Evolutionary conservation across 2,797 vertebrate species (phyloP).

Genomic region (Falco rusticolus): DNA sequence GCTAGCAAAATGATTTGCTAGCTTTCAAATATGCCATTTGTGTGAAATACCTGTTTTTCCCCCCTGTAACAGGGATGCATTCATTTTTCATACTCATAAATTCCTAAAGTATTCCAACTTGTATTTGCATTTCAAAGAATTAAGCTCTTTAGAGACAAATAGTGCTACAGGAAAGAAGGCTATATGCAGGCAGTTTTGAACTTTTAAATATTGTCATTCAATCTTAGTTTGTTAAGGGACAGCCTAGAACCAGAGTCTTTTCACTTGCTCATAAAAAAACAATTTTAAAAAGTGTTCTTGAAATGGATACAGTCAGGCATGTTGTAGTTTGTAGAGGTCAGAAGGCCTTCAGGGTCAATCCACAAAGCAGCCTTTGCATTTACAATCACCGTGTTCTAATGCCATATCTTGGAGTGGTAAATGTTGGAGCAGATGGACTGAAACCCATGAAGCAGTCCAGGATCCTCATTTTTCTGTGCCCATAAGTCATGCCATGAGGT

Average conservation of each 20-base stretch:
- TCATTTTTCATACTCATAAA: neutral
- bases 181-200: neutral
- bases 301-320: neutral
- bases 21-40: constrained; percentile 42
- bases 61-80: neutral
- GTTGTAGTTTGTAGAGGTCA: neutral
- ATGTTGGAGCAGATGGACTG: neutral
- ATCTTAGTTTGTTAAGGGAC: neutral
- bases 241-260: neutral
- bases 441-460: neutral
- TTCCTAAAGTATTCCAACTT: neutral
- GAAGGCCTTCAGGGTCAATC: neutral
- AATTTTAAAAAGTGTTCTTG: neutral
- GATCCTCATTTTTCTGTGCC: neutral
- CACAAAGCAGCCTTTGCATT: neutral
- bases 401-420: neutral
- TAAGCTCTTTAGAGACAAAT: constrained; percentile 25
- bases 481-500: neutral
- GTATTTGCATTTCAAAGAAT: constrained; percentile 27
- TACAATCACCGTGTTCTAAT: neutral
- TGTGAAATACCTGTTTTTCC: constrained; percentile 51
- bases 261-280: neutral
- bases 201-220: neutral
- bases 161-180: neutral
- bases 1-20: constrained; percentile 3